phyloP scores from a whole-genome alignment of 2,797 vertebrate genomes.

The Pagetopsis macropterus region DNA sequence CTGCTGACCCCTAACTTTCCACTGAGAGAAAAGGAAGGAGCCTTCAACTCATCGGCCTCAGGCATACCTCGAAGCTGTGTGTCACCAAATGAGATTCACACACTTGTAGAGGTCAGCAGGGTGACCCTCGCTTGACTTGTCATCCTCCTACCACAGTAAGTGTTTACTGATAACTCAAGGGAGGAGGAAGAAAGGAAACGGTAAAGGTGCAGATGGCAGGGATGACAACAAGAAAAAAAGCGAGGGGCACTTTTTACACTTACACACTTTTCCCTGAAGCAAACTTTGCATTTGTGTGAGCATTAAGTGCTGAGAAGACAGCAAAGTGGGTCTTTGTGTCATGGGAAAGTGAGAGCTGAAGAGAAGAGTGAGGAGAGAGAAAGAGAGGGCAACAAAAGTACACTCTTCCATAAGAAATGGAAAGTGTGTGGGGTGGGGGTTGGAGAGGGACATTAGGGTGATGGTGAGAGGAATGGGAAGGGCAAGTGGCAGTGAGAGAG shows the following conservation, averaged over 20 bases:
- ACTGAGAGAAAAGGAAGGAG: slow-evolving; percentile 37
- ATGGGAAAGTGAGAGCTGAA: slow-evolving; percentile 63
- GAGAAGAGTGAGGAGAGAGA: slow-evolving; percentile 31
- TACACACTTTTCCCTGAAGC: slow-evolving; percentile 15
- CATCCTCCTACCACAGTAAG: not conserved
- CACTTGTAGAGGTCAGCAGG: slow-evolving; percentile 27
- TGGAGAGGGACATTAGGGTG: slow-evolving; percentile 47
- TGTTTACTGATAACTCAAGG: not conserved
- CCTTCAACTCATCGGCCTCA: slow-evolving; percentile 45
- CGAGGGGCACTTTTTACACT: slow-evolving; percentile 11
- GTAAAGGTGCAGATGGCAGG: slow-evolving; percentile 4
- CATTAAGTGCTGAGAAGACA: slow-evolving; percentile 21
- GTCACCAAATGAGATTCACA: slow-evolving; percentile 37
- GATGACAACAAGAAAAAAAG: not conserved
- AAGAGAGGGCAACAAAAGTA: slow-evolving; percentile 43
- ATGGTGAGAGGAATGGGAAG: slow-evolving; percentile 67
- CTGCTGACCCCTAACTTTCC: slow-evolving; percentile 51
- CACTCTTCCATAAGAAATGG: slow-evolving; percentile 70
- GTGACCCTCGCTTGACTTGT: slow-evolving; percentile 16
- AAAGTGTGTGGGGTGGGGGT: slow-evolving; percentile 24
- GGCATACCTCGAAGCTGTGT: slow-evolving; percentile 46
- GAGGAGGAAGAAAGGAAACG: not conserved
- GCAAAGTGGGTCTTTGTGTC: slow-evolving; percentile 60
- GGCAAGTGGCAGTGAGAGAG: slow-evolving; percentile 58
- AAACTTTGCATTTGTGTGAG: slow-evolving; percentile 29